Percentiles rank a stretch among this genome's conserved stretches.
Evolutionary conservation across 2,888 invertebrate species (phyloP).

Genomic region (Julus scanicus): DNA sequence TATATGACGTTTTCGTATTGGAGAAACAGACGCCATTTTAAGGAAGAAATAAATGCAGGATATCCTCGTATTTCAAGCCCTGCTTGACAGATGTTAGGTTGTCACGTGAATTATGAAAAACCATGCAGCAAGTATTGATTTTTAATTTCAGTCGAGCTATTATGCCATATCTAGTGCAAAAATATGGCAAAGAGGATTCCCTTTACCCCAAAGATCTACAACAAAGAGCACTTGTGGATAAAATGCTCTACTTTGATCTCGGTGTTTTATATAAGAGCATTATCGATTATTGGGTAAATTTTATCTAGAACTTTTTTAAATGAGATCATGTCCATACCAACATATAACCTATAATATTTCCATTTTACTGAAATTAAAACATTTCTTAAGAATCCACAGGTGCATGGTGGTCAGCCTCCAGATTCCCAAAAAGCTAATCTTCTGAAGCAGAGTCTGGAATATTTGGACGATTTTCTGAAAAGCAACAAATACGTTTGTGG

Average conservation of each 20-base stretch:
- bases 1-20: background rate
- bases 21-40: background rate
- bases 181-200: conserved; percentile 61
- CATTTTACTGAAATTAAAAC: background rate
- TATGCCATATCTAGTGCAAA: conserved; percentile 63
- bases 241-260: conserved; percentile 63
- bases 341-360: background rate
- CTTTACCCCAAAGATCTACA: conserved; percentile 63
- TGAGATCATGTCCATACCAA: background rate
- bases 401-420: conserved; percentile 60
- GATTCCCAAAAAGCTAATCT: conserved; percentile 62
- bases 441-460: conserved; percentile 62
- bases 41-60: background rate
- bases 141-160: conserved; percentile 63
- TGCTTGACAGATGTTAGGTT: no score
- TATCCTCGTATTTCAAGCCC: background rate
- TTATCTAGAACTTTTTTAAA: background rate
- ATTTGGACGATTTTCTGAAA: conserved; percentile 62
- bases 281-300: conserved; percentile 41
- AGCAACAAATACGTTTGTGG: conserved; percentile 63
- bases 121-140: conserved; percentile 60
- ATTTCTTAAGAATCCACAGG: conserved; percentile 59
- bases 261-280: conserved; percentile 63
- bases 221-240: conserved; percentile 63
- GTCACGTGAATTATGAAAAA: background rate